Evolutionary conservation across 2,113 vertebrate genomes (phyloP).

Genomic region (Eulemur rufifrons): DNA sequence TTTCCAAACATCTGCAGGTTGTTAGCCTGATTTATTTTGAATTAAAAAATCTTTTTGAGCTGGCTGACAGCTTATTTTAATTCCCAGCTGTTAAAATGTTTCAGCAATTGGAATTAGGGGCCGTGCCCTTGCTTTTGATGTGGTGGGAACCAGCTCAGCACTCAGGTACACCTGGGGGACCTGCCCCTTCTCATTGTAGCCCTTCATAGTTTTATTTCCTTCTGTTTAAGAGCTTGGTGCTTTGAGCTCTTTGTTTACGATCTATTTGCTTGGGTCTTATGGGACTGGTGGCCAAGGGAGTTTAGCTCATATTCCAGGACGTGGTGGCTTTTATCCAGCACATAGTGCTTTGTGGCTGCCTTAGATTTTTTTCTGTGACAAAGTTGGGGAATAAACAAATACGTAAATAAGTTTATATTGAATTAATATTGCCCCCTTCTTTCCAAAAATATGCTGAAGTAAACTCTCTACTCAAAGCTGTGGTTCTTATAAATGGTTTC

Average conservation of each 20-base stretch:
- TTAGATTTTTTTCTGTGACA: slow-evolving; percentile 47
- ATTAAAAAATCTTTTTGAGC: slow-evolving; percentile 81
- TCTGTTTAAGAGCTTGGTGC: slow-evolving; percentile 51
- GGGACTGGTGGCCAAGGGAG: slow-evolving; percentile 39
- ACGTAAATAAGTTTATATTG: slow-evolving; percentile 58
- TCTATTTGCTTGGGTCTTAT: slow-evolving; percentile 42
- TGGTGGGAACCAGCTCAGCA: slow-evolving; percentile 42
- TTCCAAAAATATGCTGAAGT: slow-evolving; percentile 51
- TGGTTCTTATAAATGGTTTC: slow-evolving; percentile 53
- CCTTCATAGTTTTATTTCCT: slow-evolving; percentile 53
- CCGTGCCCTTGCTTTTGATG: slow-evolving; percentile 68
- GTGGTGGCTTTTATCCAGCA: slow-evolving; percentile 48
- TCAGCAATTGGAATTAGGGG: slow-evolving; percentile 71
- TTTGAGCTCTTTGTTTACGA: slow-evolving; percentile 52
- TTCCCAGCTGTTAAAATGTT: slow-evolving; percentile 82
- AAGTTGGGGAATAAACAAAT: slow-evolving; percentile 49
- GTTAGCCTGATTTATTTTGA: slow-evolving; percentile 86
- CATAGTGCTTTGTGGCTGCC: slow-evolving; percentile 22
- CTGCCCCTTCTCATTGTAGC: slow-evolving; percentile 36
- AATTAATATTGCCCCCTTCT: slow-evolving; percentile 35
- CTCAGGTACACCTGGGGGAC: slow-evolving; percentile 70
- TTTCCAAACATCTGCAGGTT: slow-evolving; percentile 87
- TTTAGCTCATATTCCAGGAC: slow-evolving; percentile 20
- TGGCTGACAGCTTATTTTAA: slow-evolving; percentile 84
- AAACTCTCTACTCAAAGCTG: slow-evolving; percentile 27